phyloP scores from a whole-genome alignment of 2,797 vertebrate genomes.

The Tapera naevia region DNA sequence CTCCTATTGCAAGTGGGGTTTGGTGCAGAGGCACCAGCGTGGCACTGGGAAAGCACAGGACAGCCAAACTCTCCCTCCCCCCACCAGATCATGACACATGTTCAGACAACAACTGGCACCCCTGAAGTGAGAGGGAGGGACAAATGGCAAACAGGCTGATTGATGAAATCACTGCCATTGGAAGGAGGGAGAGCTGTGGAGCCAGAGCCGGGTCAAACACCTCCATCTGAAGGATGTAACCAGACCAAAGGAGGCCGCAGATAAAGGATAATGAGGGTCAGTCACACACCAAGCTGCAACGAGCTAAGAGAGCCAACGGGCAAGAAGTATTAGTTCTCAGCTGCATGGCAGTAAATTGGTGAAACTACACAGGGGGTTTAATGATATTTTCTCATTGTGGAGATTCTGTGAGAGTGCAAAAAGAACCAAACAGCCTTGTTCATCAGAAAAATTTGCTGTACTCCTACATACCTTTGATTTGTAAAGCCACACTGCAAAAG shows the following conservation, averaged over 20 bases:
- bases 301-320: neutral
- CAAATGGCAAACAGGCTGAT: conserved; percentile 18
- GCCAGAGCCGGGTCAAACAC: neutral
- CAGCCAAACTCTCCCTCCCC: neutral
- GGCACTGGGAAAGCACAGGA: neutral
- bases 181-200: neutral
- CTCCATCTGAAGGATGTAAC: neutral
- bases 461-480: neutral
- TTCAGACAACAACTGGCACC: conserved; percentile 40
- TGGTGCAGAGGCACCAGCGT: neutral
- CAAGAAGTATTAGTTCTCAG: neutral
- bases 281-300: neutral
- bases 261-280: neutral
- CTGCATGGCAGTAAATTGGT: neutral
- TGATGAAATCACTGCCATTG: neutral
- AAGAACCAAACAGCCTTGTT: neutral
- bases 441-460: neutral
- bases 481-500: neutral
- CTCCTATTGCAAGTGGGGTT: neutral
- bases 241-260: neutral
- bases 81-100: neutral
- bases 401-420: neutral
- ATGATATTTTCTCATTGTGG: neutral
- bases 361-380: neutral
- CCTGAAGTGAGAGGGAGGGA: neutral